A percentile compares a stretch with the other conserved stretches of the same genome.
Evolutionary conservation across 2,797 vertebrate genomes (phyloP).

Genomic region (Characodon lateralis): DNA sequence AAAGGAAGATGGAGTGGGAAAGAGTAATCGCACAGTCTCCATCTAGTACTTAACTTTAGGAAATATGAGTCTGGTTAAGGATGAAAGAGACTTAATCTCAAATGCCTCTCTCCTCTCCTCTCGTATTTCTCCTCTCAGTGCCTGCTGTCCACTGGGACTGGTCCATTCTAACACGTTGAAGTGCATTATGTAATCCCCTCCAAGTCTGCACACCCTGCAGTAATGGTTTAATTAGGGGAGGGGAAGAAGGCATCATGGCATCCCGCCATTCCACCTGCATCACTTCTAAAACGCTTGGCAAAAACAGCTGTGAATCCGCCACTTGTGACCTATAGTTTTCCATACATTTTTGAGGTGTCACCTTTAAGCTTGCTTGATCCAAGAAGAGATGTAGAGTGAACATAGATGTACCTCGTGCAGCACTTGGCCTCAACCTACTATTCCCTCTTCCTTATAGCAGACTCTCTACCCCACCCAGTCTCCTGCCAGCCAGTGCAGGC

Average conservation of each 20-base stretch:
- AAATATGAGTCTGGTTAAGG: constrained; percentile 82
- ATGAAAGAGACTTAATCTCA: constrained; percentile 84
- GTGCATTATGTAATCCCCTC: constrained; percentile 81
- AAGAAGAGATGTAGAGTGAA: constrained; percentile 48
- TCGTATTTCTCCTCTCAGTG: constrained; percentile 63
- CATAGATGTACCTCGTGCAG: constrained; percentile 51
- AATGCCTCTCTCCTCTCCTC: constrained; percentile 70
- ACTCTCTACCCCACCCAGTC: constrained; percentile 49
- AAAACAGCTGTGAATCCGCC: constrained; percentile 47
- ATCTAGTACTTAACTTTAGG: constrained; percentile 80
- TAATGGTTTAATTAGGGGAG: constrained; percentile 80
- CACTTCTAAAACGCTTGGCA: constrained; percentile 53
- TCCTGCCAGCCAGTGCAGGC: constrained; percentile 57
- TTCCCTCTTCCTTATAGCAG: constrained; percentile 47
- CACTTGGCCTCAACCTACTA: constrained; percentile 47
- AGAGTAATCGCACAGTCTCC: constrained; percentile 74
- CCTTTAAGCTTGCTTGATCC: constrained; percentile 50
- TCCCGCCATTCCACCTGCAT: constrained; percentile 73
- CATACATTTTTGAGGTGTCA: constrained; percentile 48
- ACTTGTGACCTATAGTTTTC: constrained; percentile 23
- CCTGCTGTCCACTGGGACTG: constrained; percentile 73
- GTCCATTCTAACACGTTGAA: constrained; percentile 71
- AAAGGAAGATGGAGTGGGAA: constrained; percentile 47
- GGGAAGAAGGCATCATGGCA: constrained; percentile 57
- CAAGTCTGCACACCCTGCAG: constrained; percentile 73